Evolutionary conservation across 1,140 invertebrate species (phyloP), one percentile per base, ranked within the genome.

Genomic region (Globodera ellingtonae): DNA sequence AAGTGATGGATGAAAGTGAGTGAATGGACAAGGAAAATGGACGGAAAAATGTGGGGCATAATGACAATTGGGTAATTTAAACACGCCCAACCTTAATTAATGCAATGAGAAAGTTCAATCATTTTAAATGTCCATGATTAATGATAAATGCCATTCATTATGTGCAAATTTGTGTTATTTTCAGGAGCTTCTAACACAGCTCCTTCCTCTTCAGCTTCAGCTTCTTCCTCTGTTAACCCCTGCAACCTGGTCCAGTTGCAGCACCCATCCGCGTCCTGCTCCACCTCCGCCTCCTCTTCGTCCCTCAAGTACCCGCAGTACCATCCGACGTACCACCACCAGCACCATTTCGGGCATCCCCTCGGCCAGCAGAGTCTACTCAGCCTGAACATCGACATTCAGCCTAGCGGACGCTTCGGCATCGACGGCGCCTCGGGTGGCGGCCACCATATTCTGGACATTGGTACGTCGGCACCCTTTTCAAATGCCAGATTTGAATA

Each of bases 371-470:
- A 70, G n/a, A 70, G 67, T 70, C 67, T 70, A 35, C 67, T 70
- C 67, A 70, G 67, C 46, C 67, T 70, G 24, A 70, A 70, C 67
- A 70, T 70, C 46, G 67, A 70, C 67, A 70, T 70, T 47, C 67
- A 70, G 67, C 67, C 67, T 6, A 62, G 15, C 18, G 56, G 56
- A 62, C 56, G 56, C 15, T 62, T 62, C 18, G 56, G 56, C 18
- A 62, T 62, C 18, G 56, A 62, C 56, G 56, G 56, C 56, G 56
- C 56, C 18, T 62, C 56, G 6, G 56, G 56, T 6, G 18, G 56
- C 15, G 56, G 46, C 4, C 67, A 70, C 35, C 67, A 70, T 18
- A 70, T 70, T 47, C n/a, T 70, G 24, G 67, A 70, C 67, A 70
- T 70, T 47, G 67, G 67, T 47, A 70, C 8, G 59, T 21, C 59